Base-by-base conservation (phyloP, 1,140 invertebrate species). In the Drosophila tsacasi region DNA sequence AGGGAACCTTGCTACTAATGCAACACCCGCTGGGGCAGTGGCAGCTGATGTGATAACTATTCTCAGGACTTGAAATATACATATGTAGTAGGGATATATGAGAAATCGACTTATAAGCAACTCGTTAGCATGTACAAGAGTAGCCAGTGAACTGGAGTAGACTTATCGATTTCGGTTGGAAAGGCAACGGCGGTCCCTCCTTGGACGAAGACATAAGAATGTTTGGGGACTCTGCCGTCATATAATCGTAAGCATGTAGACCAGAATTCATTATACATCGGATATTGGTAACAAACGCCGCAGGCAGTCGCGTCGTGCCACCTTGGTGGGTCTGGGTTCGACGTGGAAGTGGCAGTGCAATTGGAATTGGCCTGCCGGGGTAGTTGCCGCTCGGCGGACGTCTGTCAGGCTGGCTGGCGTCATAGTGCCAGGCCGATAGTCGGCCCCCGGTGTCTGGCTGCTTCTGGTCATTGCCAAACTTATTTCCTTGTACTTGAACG, bases 401-500 rank as follows among this genome's bases (percentile, higher is more conserved):
- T 63, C 37, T 47, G 37, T 23, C 52, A 54, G 50, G 39, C 71
- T 64, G 46, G 35, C 61, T 79, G 81, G 82, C 82, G 83, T 85
- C 83, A 69, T 61, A 60, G 61, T 49, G 60, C 37, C 52, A 39
- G 23, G 40, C n/a, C 30, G 25, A 19, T 19, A 10, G 39, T 19
- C 69, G 39, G 39, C 37, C 32, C 21, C 42, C 13, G 15, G 47
- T 23, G 71, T 60, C 64, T 57, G 57, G 2, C 49, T 62, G 35
- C 15, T 46, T 47, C 60, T 68, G 81, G 77, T 84, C 84, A 89
- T 83, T 89, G 84, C 84, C 81, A 79, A 89, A 84, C 77, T 69
- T 89, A 68, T 89, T 83, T 89, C 84, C 84, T 84, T 81, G 77
- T 83, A 79, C 84, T 87, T 87, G 77, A 65, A 69, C 66, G 55